Evolutionary conservation across 2,888 invertebrate genomes (phyloP).

Genomic region (Eupithecia exiguata): DNA sequence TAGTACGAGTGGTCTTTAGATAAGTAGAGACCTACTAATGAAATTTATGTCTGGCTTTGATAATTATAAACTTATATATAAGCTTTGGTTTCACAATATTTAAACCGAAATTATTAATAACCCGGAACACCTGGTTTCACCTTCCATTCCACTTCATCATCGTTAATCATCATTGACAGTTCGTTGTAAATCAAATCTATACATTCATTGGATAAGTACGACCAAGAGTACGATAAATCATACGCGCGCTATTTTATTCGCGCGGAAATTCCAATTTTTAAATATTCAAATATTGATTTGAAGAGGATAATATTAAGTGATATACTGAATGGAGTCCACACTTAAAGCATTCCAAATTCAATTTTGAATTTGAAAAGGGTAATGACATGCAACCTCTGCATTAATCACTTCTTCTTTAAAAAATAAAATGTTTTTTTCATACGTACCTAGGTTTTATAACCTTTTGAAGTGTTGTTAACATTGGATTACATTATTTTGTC

Average conservation of each 20-base stretch:
- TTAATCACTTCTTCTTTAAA: no score
- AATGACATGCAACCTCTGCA: not conserved
- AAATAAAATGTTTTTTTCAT: no score
- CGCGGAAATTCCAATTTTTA: not conserved
- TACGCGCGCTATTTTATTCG: constrained; percentile 1
- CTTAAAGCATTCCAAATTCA: not conserved
- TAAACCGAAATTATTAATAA: not conserved
- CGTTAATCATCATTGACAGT: constrained; percentile 10
- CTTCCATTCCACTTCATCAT: not conserved
- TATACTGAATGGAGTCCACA: no score
- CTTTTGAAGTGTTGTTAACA: not conserved
- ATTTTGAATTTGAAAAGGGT: not conserved
- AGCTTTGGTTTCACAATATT: not conserved
- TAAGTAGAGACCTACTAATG: not conserved
- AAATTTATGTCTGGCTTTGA: not conserved
- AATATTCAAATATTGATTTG: no score
- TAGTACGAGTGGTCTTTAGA: not conserved
- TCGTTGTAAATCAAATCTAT: constrained; percentile 24
- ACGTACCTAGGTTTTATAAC: no score
- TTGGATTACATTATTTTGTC: not conserved
- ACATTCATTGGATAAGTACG: constrained; percentile 7
- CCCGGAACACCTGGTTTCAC: not conserved
- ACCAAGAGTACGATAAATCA: constrained; percentile 19
- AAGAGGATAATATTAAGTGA: no score
- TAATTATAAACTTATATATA: not conserved